These are phyloP conservation scores for Drosophila neonasuta DNA, from an alignment of 2,888 invertebrate species.

Conservation along the genomic window DNA sequence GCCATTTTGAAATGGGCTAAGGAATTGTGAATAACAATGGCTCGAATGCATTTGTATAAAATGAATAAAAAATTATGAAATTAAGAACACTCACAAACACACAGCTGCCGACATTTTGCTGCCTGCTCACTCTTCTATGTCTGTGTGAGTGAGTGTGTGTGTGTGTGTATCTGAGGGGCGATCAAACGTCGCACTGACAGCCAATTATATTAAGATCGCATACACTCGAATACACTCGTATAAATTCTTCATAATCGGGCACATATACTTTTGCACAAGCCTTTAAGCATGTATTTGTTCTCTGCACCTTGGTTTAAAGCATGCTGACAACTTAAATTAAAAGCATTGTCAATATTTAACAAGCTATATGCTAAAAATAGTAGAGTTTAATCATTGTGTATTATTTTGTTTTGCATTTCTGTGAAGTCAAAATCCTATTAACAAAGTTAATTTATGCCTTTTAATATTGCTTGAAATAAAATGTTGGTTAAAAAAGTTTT, in stretches of 20 bases:
- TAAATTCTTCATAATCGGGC: slow-evolving; percentile 37
- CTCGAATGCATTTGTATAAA: slow-evolving; percentile 43
- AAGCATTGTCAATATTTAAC: too few species aligned
- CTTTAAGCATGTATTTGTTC: slow-evolving; percentile 14
- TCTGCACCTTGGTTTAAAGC: slow-evolving; percentile 27
- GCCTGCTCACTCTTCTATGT: background rate
- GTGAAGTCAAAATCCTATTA: too few species aligned
- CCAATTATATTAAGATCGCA: slow-evolving; percentile 73
- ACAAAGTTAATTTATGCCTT: too few species aligned
- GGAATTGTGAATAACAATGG: slow-evolving; percentile 57
- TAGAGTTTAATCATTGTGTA: too few species aligned
- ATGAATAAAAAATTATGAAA: slow-evolving; percentile 46
- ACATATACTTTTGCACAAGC: slow-evolving; percentile 25
- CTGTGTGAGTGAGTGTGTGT: slow-evolving; percentile 1
- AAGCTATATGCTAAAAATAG: too few species aligned
- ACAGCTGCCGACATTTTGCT: slow-evolving; percentile 69
- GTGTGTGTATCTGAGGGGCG: slow-evolving; percentile 41
- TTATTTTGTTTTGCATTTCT: too few species aligned
- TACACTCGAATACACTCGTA: slow-evolving; percentile 23
- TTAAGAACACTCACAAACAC: slow-evolving; percentile 35
- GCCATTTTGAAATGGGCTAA: slow-evolving; percentile 51
- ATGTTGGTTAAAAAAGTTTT: too few species aligned
- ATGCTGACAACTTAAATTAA: background rate
- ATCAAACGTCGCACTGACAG: slow-evolving; percentile 69
- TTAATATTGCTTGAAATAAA: too few species aligned